Base-by-base conservation (phyloP, 2,888 invertebrate species). In the Formica aserva region DNA sequence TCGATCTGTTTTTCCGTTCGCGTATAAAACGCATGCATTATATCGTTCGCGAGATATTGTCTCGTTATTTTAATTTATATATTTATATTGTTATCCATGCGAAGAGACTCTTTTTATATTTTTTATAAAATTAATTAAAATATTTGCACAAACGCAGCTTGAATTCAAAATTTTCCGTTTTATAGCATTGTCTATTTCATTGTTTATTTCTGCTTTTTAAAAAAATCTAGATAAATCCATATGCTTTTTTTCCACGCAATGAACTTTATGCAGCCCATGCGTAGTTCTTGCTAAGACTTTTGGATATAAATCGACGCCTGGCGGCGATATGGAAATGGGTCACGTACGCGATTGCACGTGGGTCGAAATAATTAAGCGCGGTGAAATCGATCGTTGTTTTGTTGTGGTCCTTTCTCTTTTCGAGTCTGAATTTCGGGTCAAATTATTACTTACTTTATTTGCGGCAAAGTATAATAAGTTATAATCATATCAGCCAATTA, bases 291-390 rank as follows among this genome's bases (percentile, higher is more conserved):
- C 15, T 5, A 18, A 38, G 8, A 55, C 8, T 69, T 57, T 41
- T 52, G 18, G 29, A 55, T 15, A 13, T 60, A 78, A 81, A 35
- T 62, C 38, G 18, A 26, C 29, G 78, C 22, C 1, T 35, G 57
- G 9, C 4, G 35, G 15, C 29, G 60, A 83, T 62, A 57, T 52
- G 67, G 38, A 82, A 48, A 63, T 29, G 5, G 62, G 60, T 83
- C 82, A 83, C 82, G 83, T 83, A 83, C 48, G 38, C 45, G 82
- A 38, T n/a, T 15, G 48, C 48, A 67, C 67, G 67, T 82, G 38
- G 35, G 62, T 35, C 29, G 67, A 62, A 83, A 83, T 83, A 83
- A 83, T 83, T 83, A 82, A 48, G 22, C 22, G 48, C 38, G 48
- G 78, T 75, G 78, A 80, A 80, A 80, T 80, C 78, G 75, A 74